Base-by-base conservation (phyloP, 2,113 vertebrate species). In the Gobius niger region DNA sequence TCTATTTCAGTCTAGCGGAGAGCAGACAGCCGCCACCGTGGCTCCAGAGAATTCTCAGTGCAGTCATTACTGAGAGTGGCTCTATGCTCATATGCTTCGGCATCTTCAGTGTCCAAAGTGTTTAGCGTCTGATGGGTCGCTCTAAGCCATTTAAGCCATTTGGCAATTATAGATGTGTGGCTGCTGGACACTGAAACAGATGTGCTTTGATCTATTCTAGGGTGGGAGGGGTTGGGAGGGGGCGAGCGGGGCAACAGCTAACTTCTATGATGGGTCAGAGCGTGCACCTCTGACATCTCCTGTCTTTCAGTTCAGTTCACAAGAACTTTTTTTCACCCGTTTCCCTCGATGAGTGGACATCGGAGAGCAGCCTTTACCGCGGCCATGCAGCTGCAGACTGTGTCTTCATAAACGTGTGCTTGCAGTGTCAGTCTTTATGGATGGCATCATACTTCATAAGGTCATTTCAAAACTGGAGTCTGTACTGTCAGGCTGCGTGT, bases 171-270 rank as follows among this genome's bases (percentile, higher is more conserved):
- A 89, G 88, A 91, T 88, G 88, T 84, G 85, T 87, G 88, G 86
- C 84, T 88, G 83, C 84, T 79, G 85, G 86, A 81, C 84, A 82
- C 82, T 76, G 77, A 86, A 91, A 85, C 90, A 90, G 89, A 91
- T 92, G 90, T 90, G 91, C 87, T 91, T 90, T 89, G 80, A 91
- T 92, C 90, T 90, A 91, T 91, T 92, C 24, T 88, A 88, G 68
- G 86, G 82, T 83, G 85, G 76, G 79, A 24, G 24, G 24, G 24
- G 24, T 34, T 86, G 72, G 76, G 72, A 18, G 49, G 78, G 81
- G 71, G 40, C 44, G 64, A 60, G 62, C 50, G 71, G 68, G 70
- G 77, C 81, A 81, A 82, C 82, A 83, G 81, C 85, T 85, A 87
- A 86, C 69, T 77, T 82, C 70, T 70, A 77, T 83, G 82, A 73